These are phyloP conservation scores for Catharus fuscescens DNA, from an alignment of 2,113 vertebrate genomes.

Conservation along the genomic window DNA sequence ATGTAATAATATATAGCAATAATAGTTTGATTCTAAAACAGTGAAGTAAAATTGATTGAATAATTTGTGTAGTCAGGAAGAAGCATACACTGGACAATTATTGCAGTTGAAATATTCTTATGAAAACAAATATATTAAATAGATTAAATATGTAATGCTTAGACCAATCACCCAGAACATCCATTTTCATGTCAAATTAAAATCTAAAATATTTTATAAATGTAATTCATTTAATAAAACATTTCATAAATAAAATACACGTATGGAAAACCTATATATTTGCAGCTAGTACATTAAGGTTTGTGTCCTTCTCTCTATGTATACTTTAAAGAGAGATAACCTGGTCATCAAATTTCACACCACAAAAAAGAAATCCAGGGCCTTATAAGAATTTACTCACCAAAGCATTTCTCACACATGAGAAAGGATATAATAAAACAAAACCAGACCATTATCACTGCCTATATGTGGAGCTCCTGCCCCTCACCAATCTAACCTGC, in stretches of 20 bases:
- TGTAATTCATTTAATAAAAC: neutral
- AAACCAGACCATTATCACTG: neutral
- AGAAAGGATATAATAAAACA: neutral
- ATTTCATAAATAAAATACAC: neutral
- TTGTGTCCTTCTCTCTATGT: neutral
- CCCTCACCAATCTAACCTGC: neutral
- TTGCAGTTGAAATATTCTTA: neutral
- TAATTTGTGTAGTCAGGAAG: neutral
- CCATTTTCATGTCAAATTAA: neutral
- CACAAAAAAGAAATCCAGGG: neutral
- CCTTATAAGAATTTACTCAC: neutral
- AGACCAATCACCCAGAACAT: neutral
- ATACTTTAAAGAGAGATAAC: neutral
- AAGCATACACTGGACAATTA: neutral
- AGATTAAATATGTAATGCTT: neutral
- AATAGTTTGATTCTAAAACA: neutral
- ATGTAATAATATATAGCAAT: neutral
- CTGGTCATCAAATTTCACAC: neutral
- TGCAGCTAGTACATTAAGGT: rapidly evolving
- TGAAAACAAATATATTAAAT: neutral
- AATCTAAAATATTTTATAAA: neutral
- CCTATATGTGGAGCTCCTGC: rapidly evolving
- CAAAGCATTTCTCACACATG: neutral
- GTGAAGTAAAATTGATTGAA: neutral
- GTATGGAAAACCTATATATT: neutral